Evolutionary conservation across 2,797 vertebrate species (phyloP).

Genomic region (Acanthornis magna): DNA sequence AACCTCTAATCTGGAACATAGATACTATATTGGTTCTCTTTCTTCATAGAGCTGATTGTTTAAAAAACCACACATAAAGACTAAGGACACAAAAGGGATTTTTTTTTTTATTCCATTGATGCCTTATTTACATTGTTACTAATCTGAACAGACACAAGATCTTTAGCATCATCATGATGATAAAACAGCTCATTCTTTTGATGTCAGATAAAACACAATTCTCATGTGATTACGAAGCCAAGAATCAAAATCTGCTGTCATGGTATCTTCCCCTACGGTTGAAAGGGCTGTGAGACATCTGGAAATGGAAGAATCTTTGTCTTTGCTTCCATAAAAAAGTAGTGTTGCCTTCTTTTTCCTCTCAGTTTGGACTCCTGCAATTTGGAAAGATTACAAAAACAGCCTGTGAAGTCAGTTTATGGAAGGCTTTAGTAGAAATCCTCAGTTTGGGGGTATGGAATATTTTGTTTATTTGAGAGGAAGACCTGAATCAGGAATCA

Average conservation of each 20-base stretch:
- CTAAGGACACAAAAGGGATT: neutral
- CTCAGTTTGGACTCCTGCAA: neutral
- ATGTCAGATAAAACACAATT: conserved; percentile 40
- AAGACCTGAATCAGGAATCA: neutral
- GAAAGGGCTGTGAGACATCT: conserved; percentile 19
- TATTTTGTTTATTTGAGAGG: conserved; percentile 15
- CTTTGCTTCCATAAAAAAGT: neutral
- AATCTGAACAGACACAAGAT: neutral
- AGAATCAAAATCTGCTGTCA: conserved; percentile 17
- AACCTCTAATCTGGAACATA: neutral
- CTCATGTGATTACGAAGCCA: neutral
- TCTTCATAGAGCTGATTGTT: neutral
- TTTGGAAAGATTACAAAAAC: neutral
- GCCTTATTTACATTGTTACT: neutral
- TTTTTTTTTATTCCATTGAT: neutral
- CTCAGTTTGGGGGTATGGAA: neutral
- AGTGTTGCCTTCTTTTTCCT: neutral
- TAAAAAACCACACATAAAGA: neutral
- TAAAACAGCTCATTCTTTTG: conserved; percentile 38
- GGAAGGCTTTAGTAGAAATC: conserved; percentile 16
- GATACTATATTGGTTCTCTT: neutral
- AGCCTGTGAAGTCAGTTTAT: neutral
- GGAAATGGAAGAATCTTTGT: conserved; percentile 3
- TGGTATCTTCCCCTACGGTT: neutral
- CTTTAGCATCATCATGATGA: neutral